Conservation (phyloP, 2,888 invertebrate genomes). For the Macrophya annulata region DNA sequence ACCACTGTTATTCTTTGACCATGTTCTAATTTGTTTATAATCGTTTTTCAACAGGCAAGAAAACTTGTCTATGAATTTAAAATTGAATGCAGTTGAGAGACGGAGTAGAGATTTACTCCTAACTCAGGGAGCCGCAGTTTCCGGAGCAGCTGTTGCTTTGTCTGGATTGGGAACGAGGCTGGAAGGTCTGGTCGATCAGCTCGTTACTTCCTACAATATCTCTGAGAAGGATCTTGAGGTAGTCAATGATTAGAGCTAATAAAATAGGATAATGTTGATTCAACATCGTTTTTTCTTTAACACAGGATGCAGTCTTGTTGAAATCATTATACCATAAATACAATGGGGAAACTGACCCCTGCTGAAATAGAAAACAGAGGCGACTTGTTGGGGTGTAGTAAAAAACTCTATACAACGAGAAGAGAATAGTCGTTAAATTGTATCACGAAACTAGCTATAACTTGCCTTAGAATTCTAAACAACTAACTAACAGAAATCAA, state of each 20-base stretch:
- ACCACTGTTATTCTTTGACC: neutral
- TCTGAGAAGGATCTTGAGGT: slow-evolving; percentile 89
- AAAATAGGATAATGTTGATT: neutral
- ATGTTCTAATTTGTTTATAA: slow-evolving; percentile 9
- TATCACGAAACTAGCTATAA: neutral
- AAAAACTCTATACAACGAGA: neutral
- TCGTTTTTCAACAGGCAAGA: slow-evolving; percentile 81
- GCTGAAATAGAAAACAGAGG: neutral
- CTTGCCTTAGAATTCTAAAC: neutral
- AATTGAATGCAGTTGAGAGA: slow-evolving; percentile 84
- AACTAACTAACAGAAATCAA: neutral
- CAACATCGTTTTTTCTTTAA: slow-evolving; percentile 14
- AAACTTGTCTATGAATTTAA: slow-evolving; percentile 85
- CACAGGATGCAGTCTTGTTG: slow-evolving; percentile 6
- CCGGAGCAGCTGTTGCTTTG: slow-evolving; percentile 86
- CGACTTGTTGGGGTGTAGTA: too few relatives aligned
- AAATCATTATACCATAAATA: slow-evolving; percentile 22
- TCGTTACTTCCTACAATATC: slow-evolving; percentile 88
- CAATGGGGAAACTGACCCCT: neutral
- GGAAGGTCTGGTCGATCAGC: slow-evolving; percentile 87
- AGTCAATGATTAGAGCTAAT: slow-evolving; percentile 59
- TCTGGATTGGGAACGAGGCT: slow-evolving; percentile 87
- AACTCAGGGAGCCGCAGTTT: slow-evolving; percentile 87
- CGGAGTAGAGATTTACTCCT: slow-evolving; percentile 85
- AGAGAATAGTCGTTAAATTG: neutral